Evolutionary conservation across 1,140 invertebrate genomes (phyloP), one percentile per base, ranked within the genome.

Genomic region (Galleria mellonella): DNA sequence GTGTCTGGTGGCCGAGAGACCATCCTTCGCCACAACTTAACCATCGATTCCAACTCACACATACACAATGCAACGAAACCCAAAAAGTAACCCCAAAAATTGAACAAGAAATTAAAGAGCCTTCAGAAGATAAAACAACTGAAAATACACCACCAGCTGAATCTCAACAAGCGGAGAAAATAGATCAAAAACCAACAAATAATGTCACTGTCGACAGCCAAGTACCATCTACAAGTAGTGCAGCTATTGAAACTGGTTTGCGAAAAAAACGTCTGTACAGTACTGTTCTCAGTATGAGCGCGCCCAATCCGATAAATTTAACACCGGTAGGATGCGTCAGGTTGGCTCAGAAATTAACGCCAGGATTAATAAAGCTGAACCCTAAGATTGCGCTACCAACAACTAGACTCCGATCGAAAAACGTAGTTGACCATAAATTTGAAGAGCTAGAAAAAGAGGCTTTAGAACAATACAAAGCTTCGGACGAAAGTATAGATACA

Each of bases 371-470:
- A 11, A 82, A 79, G 46, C 53, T 85, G 1, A 85, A 81, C 43
- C 69, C 78, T 2, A 85, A 85, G 56, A 67, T 82, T 11, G 65
- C 75, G 9, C 51, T 79, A 27, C 62, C 71, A 11, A 39, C 48
- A 12, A 51, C 69, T 5, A 68, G 76, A 41, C 44, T 72, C n/a
- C 50, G 71, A 31, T 55, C 70, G 11, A 56, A 67, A 9, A 72
- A 68, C 13, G 62, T 75, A 1, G 17, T 23, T 23, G 81, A 83
- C 29, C 69, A 68, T 14, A 84, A 81, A 58, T 85, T 82, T 51
- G 84, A 86, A 29, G 79, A 85, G 49, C 55, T 87, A 1, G 84
- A 87, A 55, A 85, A 83, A 40, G 79, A 87, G 61, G 84, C 84
- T 10, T 45, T 87, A n/a, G 83, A 86, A 51, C 84, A 87, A 41